Base-by-base conservation (phyloP, 2,797 vertebrate genomes). In the Fratercula arctica region DNA sequence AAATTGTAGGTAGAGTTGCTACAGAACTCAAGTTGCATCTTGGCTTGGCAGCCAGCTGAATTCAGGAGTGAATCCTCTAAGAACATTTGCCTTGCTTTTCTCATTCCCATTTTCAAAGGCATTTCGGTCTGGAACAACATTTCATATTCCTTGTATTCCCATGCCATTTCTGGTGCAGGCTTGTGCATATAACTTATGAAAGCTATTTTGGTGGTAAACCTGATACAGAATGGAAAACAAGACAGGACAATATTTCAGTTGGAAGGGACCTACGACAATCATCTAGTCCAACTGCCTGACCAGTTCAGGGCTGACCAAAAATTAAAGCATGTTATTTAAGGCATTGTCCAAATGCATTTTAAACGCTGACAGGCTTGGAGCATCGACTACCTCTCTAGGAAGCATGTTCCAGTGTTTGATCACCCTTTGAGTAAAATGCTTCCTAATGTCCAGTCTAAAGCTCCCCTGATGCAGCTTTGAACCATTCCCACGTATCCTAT, bases 91-190 rank as follows among this genome's bases (percentile, higher is more conserved):
- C 13, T 88, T 91, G 45, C 33, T 93, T 81, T 96, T 70, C 45
- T 82, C 75, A 77, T 88, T 86, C 18, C n/a, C 16, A 4, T 87
- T 96, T 94, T 86, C 56, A 88, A 64, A 83, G 35, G n/a, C 25
- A 59, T 91, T 95, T 89, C 31, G 46, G 7, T 60, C 51, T 89
- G 46, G 56, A 88, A 48, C 29, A 78, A 21, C 9, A 14, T 90
- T 82, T 85, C 43, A 17, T 83, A 35, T 90, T 89, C 29, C 31
- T 83, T 1, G 0, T 91, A 41, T 83, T 67, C 51, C 39, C 10
- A 33, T 84, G 73, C 19, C 16, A 45, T 89, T 96, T 69, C 43
- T 6, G 2, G 4, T 92, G 39, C 35, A 51, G 39, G 19, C n/a
- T 85, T 86, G 56, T 57, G 6, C 54, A 39, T 86, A 16, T 39